Base-by-base conservation (phyloP, 2,888 invertebrate species). In the Ditula angustiorana region DNA sequence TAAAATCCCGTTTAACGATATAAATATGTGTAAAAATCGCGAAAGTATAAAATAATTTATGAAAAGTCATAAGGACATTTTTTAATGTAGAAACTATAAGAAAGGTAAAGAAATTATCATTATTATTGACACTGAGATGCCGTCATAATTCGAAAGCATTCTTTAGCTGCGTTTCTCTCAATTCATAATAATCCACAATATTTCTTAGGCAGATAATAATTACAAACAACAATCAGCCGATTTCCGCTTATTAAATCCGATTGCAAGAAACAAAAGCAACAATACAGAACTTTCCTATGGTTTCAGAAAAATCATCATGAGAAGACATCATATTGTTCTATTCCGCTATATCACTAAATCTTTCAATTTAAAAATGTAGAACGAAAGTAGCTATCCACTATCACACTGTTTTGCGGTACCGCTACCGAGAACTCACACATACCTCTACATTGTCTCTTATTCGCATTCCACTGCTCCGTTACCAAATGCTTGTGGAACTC, bases 341-440 rank as follows among this genome's bases (percentile, higher is more conserved):
- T 72, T 71, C 61, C 69, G 21, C 67, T 72, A 71, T 77, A 80
- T 82, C 78, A 67, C 62, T 67, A 67, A 78, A 80, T 80, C 79
- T 74, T 80, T 77, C 74, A 76, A 79, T 81, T 81, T 79, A 71
- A 76, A n/a, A 81, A 83, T 80, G 70, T 81, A 63, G 81, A 77
- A 79, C 81, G 78, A 79, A 79, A 79, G 76, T 63, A 62, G 50
- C 53, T 24, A 53, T 26, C 23, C 19, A 4, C 46, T 64, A 59
- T 52, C 64, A 59, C 64, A 64, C 64, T 64, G 64, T 64, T 64
- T 64, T 64, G 58, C 50, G 7, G 46, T 26, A n/a, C 58, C 58
- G 33, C 33, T 59, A 64, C 58, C 58, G 37, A 63, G 63, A 58
- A 35, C 35, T 58, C 41, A 24, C 41, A 44, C 62, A 64, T 64